phyloP scores from a whole-genome alignment of 2,888 invertebrate genomes.

The Molanna angustata region DNA sequence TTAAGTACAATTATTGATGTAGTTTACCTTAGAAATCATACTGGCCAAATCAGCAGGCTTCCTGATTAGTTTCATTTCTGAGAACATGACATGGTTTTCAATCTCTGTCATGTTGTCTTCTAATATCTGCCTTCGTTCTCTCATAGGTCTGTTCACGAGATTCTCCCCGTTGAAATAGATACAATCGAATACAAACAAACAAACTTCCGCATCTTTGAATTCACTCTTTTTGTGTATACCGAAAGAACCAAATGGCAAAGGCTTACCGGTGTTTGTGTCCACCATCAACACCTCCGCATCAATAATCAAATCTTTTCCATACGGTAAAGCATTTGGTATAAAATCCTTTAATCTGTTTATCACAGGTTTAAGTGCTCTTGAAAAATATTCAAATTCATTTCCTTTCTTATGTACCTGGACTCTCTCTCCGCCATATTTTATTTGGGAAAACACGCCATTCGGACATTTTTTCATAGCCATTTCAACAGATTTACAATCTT shows the following conservation, averaged over 20 bases:
- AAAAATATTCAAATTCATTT: constrained; percentile 81
- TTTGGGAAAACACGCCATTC: constrained; percentile 88
- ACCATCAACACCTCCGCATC: constrained; percentile 92
- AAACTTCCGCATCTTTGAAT: constrained; percentile 84
- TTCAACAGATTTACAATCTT: constrained; percentile 88
- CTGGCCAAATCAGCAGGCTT: constrained; percentile 69
- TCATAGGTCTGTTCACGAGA: constrained; percentile 68
- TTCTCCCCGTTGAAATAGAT: constrained; percentile 86
- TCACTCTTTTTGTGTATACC: constrained; percentile 87
- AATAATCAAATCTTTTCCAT: constrained; percentile 81
- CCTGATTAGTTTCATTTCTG: constrained; percentile 75
- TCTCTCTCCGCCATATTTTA: constrained; percentile 95
- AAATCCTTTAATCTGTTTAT: constrained; percentile 81
- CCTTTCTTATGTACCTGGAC: constrained; percentile 93
- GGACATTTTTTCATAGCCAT: constrained; percentile 91
- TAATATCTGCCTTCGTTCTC: constrained; percentile 72
- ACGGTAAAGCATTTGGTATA: constrained; percentile 85
- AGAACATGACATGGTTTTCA: constrained; percentile 80
- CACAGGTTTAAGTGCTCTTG: constrained; percentile 82
- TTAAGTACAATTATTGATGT: too few species aligned
- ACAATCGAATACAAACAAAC: constrained; percentile 93
- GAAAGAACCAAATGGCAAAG: constrained; percentile 89
- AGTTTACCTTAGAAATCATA: constrained; percentile 74
- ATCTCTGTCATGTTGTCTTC: constrained; percentile 80
- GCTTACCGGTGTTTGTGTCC: constrained; percentile 76